Base-by-base conservation (phyloP, 1,140 invertebrate genomes). In the Lepidurus apus region DNA sequence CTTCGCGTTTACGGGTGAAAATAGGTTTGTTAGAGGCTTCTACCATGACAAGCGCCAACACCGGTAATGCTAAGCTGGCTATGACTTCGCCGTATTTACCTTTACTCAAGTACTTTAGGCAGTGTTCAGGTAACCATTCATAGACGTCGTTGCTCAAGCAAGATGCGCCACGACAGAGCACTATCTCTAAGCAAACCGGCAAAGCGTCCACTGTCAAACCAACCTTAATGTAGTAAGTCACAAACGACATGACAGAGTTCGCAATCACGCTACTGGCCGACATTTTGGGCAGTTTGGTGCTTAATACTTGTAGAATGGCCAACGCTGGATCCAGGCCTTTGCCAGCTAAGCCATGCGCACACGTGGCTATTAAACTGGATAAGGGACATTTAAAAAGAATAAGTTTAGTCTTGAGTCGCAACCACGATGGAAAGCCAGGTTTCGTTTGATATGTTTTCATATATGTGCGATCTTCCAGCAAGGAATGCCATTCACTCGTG, bases 341-440 rank as follows among this genome's bases (percentile, higher is more conserved):
- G 6, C 53, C 53, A n/a, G 53, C 53, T 65, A 65, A 65, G 53
- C 17, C 53, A 7, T 47, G 42, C 26, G 74, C 78, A n/a, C 47
- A 75, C 17, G 78, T 74, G 17, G 65, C 21, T n/a, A 74, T 43
- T 43, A 79, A 45, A 44, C 78, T 75, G 17, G 74, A 75, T 1
- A 79, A 74, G 9, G 78, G 73, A 1, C 65, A 74, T 26, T 79
- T 21, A 2, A 42, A 75, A 9, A 79, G 17, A 26, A 75, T 26
- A 1, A 74, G 78, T 44, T 79, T 74, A 1, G 73, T 74, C 75
- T 74, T 79, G n/a, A 79, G 43, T 45, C 74, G 42, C 7, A 79
- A 42, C 78, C 78, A 79, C 7, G 43, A 43, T 7, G 65, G n/a
- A 74, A 79, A 79, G 17, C 78, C 78, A 26, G 78, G 78, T 9